These are phyloP conservation scores for Cheilosia soror DNA, from an alignment of 2,888 invertebrate genomes.

Conservation along the genomic window DNA sequence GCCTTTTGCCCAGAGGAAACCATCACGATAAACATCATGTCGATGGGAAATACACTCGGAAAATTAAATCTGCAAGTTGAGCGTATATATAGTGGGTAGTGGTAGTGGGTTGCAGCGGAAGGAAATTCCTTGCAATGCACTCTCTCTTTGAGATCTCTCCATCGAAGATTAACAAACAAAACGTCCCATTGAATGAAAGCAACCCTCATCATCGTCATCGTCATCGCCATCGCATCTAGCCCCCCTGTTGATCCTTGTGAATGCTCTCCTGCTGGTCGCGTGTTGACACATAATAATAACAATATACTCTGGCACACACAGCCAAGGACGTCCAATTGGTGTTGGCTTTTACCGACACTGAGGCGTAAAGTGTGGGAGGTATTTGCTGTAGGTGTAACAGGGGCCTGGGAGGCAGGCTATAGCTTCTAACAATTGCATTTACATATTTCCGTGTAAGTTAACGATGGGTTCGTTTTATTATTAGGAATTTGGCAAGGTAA, in stretches of 20 bases:
- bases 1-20: neutral
- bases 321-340: constrained; percentile 37
- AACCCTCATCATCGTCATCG: constrained; percentile 29
- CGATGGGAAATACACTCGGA: constrained; percentile 47
- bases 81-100: constrained; percentile 3
- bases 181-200: constrained; percentile 45
- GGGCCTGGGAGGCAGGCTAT: constrained; percentile 1
- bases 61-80: constrained; percentile 57
- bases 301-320: constrained; percentile 19
- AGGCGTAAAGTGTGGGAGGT: constrained; percentile 38
- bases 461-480: constrained; percentile 51
- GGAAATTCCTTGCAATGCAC: neutral
- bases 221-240: constrained; percentile 1
- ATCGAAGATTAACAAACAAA: constrained; percentile 61
- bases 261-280: constrained; percentile 57
- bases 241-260: constrained; percentile 36
- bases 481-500: constrained; percentile 60
- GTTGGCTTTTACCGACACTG: constrained; percentile 38
- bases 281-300: constrained; percentile 68
- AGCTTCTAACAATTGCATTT: constrained; percentile 44
- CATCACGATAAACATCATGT: constrained; percentile 14
- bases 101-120: neutral
- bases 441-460: constrained; percentile 42
- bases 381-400: constrained; percentile 25
- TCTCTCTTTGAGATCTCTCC: constrained; percentile 10